These are phyloP conservation scores for Mimumesa dahlbomi DNA, from an alignment of 2,888 invertebrate species.

Conservation along the genomic window DNA sequence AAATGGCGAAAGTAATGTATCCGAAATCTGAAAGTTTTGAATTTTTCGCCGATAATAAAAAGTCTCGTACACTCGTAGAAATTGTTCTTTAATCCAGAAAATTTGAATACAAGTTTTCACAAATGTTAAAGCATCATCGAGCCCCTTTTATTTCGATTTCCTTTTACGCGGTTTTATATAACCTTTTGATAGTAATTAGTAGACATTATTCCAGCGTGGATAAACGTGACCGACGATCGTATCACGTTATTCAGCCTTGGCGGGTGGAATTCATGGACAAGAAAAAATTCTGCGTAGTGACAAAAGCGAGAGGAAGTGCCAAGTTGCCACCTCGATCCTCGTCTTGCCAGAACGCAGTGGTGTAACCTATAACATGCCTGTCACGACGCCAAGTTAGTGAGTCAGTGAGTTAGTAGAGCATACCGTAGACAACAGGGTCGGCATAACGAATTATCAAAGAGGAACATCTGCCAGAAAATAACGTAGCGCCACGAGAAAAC, in stretches of 20 bases:
- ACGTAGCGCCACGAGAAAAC: background rate
- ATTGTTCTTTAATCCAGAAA: no score
- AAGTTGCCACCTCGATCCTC: conserved; percentile 5
- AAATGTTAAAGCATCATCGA: no score
- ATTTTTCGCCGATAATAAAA: no score
- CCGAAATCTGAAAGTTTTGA: no score
- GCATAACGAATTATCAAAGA: conserved; percentile 30
- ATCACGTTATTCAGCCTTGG: background rate
- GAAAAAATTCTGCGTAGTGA: conserved; percentile 16
- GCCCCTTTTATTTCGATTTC: no score
- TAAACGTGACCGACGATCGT: background rate
- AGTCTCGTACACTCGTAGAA: no score
- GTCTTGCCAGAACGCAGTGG: conserved; percentile 12
- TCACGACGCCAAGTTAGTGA: conserved; percentile 60
- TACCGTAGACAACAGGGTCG: conserved; percentile 30
- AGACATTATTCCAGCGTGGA: no score
- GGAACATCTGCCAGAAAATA: conserved; percentile 16
- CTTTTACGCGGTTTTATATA: no score
- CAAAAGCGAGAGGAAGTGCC: conserved; percentile 24
- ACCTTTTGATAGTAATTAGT: no score
- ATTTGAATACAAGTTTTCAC: no score
- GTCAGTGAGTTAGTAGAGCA: conserved; percentile 56
- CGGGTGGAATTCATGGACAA: conserved; percentile 19
- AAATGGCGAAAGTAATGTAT: background rate
- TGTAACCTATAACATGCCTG: conserved; percentile 44